Base-by-base conservation (phyloP, 1,140 invertebrate species). In the Elysia chlorotica region DNA sequence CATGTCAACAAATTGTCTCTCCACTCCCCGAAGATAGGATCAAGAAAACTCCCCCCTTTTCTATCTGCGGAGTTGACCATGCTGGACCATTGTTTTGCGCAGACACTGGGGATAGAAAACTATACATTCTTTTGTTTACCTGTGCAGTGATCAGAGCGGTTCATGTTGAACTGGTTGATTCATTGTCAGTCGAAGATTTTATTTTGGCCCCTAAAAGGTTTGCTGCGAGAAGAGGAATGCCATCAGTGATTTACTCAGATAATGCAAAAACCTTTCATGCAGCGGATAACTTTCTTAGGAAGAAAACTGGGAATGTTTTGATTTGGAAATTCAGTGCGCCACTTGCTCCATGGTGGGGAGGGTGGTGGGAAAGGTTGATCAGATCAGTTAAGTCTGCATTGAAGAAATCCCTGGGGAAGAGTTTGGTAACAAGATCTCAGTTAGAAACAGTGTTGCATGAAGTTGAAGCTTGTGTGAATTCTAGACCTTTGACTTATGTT, bases 81-180 rank as follows among this genome's bases (percentile, higher is more conserved):
- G 65, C 31, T 23, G 65, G 65, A 21, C 65, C 65, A 38, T 38
- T 66, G 65, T 66, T 10, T 25, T 66, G 65, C 25, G 25, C n/a
- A 31, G 65, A 66, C 35, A 1, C 35, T 38, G 10, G 25, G 5
- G 65, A 35, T 25, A 66, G 14, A 30, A 66, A 1, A 17, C 33
- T 66, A 1, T 66, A 48, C 38, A 41, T 66, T 38, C 37, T 66
- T n/a, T n/a, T 63, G 31, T 38, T 66, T 41, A 66, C 65, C 6
- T 66, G 65, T 66, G 65, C 65, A 21, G 33, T 66, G 35, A 66
- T 10, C 0, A 66, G 65, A 41, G 36, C 65, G 0, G 65, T 66
- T 19, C 65, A 41, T 23, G n/a, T 66, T 0, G 4, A 66, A 38
- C 35, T 66, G 30, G 37, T 66, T 0, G 30, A 59, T 25, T 25